Evolutionary conservation across 1,140 invertebrate genomes (phyloP).

Genomic region (Leguminivora glycinivorella): DNA sequence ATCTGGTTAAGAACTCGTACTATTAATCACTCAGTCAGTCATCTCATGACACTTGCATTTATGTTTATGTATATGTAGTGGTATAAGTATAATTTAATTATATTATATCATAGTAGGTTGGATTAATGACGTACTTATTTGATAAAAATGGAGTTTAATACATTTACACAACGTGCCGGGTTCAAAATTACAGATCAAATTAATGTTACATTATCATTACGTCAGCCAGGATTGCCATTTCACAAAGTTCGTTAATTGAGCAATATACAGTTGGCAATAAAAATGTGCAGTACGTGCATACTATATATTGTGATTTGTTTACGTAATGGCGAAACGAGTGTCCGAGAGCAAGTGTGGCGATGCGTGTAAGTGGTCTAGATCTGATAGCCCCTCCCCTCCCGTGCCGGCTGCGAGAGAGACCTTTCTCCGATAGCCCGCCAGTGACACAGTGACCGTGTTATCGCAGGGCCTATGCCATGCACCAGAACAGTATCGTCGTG

Average conservation of each 20-base stretch:
- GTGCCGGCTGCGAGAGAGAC: constrained; percentile 48
- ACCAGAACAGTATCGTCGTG: constrained; percentile 47
- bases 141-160: no score
- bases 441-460: constrained; percentile 72
- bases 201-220: neutral
- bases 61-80: no score
- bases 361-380: constrained; percentile 49
- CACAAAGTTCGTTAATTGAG: constrained; percentile 17
- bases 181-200: neutral
- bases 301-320: constrained; percentile 22
- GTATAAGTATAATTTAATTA: no score
- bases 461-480: constrained; percentile 62
- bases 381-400: constrained; percentile 59
- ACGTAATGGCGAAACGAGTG: constrained; percentile 38
- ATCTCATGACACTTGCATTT: no score
- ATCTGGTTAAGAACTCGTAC: no score
- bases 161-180: neutral
- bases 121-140: no score
- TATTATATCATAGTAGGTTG: no score
- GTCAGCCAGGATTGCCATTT: neutral
- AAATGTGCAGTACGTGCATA: constrained; percentile 10
- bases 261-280: constrained; percentile 13
- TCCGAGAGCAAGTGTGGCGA: constrained; percentile 49
- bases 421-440: constrained; percentile 68
- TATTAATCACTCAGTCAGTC: no score